phyloP scores from a whole-genome alignment of 1,140 invertebrate genomes.

The Asbolus verrucosus region DNA sequence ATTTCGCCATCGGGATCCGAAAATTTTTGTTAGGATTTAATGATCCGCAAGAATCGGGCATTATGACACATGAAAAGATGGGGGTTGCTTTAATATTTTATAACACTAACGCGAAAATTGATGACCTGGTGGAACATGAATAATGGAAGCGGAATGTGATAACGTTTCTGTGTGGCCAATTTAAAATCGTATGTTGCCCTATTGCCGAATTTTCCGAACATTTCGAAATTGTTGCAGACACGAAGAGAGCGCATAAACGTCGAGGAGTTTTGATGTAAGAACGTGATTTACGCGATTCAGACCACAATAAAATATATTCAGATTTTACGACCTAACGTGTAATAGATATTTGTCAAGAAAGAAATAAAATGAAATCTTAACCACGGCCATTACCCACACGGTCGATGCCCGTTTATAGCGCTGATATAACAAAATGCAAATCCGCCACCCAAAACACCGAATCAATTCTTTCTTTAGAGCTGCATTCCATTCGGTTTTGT shows the following conservation, averaged over 20 bases:
- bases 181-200: too few species aligned
- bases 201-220: too few species aligned
- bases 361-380: constrained; percentile 36
- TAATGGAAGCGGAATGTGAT: constrained; percentile 34
- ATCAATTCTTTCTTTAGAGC: constrained; percentile 5
- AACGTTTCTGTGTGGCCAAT: constrained; percentile 27
- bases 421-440: constrained; percentile 54
- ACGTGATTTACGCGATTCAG: background rate
- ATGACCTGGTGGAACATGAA: constrained; percentile 33
- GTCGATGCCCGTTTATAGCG: constrained; percentile 39
- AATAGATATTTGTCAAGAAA: constrained; percentile 22
- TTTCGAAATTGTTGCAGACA: too few species aligned
- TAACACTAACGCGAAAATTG: constrained; percentile 32
- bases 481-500: constrained; percentile 17
- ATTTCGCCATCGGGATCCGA: constrained; percentile 10
- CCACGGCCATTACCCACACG: constrained; percentile 1
- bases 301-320: background rate
- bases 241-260: constrained; percentile 5
- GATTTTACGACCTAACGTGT: constrained; percentile 10
- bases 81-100: constrained; percentile 29
- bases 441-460: constrained; percentile 2
- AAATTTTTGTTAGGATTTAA: constrained; percentile 30
- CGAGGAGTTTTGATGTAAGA: background rate
- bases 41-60: constrained; percentile 30
- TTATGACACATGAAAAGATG: constrained; percentile 35